These are phyloP conservation scores for Tetrax tetrax DNA, from an alignment of 2,113 vertebrate species.

Conservation along the genomic window DNA sequence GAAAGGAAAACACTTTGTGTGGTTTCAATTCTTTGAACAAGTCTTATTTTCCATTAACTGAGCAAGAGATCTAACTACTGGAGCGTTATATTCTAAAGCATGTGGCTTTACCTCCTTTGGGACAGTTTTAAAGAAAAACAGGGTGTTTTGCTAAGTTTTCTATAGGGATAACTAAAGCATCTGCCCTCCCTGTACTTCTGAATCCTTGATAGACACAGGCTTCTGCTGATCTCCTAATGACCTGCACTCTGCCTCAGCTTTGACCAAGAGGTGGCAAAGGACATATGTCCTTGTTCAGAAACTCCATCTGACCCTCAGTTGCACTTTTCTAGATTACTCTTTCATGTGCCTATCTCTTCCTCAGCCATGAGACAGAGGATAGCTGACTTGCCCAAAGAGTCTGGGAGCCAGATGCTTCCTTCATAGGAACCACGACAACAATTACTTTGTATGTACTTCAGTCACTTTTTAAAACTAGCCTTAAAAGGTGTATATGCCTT, in stretches of 20 bases:
- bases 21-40: not conserved
- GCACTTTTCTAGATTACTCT: not conserved
- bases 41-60: not conserved
- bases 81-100: not conserved
- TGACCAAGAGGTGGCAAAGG: not conserved
- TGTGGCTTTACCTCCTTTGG: not conserved
- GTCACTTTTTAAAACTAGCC: not conserved
- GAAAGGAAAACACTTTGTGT: not conserved
- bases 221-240: not conserved
- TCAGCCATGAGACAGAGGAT: not conserved
- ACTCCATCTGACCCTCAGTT: not conserved
- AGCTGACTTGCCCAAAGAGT: not conserved
- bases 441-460: not conserved
- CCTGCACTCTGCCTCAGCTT: not conserved
- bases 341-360: not conserved
- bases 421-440: not conserved
- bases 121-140: not conserved
- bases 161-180: not conserved
- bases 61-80: not conserved
- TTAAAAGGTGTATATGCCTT: not conserved
- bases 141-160: not conserved
- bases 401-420: not conserved
- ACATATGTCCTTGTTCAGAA: not conserved
- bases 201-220: not conserved
- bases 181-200: not conserved